phyloP scores from a whole-genome alignment of 1,140 invertebrate genomes.

The Aphelenchoides fujianensis region DNA sequence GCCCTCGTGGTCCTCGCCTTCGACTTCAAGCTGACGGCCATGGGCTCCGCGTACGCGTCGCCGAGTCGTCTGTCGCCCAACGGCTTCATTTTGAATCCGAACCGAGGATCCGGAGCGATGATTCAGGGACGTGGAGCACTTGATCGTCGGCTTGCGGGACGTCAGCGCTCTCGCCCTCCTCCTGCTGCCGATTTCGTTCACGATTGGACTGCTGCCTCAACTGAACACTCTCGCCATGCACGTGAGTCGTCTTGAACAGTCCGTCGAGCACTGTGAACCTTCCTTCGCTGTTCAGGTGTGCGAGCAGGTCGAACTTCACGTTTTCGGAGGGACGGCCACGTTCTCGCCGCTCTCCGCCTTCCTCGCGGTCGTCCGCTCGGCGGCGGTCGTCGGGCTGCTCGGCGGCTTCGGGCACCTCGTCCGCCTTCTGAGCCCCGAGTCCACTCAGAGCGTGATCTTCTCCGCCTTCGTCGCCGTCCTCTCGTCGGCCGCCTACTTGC shows the following conservation, averaged over 20 bases:
- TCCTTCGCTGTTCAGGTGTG: conserved; percentile 88
- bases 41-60: conserved; percentile 23
- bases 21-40: conserved; percentile 64
- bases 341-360: conserved; percentile 77
- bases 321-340: conserved; percentile 93
- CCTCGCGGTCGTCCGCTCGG: conserved; percentile 77
- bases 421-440: conserved; percentile 4
- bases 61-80: not conserved
- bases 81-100: conserved; percentile 18
- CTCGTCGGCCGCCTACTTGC: conserved; percentile 82
- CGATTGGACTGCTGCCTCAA: conserved; percentile 71
- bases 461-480: conserved; percentile 88
- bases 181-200: conserved; percentile 65
- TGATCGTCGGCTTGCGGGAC: conserved; percentile 49
- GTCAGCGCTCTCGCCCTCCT: conserved; percentile 63
- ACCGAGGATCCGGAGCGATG: conserved; percentile 10
- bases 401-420: conserved; percentile 71
- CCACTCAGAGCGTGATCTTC: conserved; percentile 84
- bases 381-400: conserved; percentile 75
- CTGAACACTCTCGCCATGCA: conserved; percentile 93
- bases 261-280: too few relatives aligned
- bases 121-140: not conserved
- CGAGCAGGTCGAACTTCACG: conserved; percentile 92
- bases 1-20: conserved; percentile 73
- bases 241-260: too few relatives aligned